A percentile compares a stretch with the other conserved stretches of the same genome.
These are phyloP conservation scores for Tenodera sinensis DNA, from an alignment of 2,888 invertebrate genomes.

Conservation along the genomic window DNA sequence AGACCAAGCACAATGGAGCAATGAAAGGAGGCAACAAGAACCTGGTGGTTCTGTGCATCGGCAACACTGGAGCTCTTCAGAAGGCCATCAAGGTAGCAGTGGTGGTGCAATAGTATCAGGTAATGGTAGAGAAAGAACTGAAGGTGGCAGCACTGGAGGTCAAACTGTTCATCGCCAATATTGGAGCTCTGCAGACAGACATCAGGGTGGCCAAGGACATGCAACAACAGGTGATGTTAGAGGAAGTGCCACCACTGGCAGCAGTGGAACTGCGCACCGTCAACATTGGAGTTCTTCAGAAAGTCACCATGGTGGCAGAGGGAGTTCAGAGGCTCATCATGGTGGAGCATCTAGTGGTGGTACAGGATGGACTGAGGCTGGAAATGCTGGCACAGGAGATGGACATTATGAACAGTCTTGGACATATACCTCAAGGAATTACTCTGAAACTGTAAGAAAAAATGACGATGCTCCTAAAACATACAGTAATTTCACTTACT, in stretches of 20 bases:
- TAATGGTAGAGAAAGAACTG: not conserved
- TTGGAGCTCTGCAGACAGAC: not conserved
- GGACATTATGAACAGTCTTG: not conserved
- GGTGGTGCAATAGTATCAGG: not conserved
- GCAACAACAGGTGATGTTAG: not conserved
- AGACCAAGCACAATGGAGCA: not conserved
- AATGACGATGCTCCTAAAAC: not conserved
- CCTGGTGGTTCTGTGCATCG: not conserved
- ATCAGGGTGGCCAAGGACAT: not conserved
- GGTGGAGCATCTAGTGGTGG: not conserved
- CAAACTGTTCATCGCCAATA: not conserved
- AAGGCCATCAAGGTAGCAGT: not conserved
- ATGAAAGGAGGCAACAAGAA: not conserved
- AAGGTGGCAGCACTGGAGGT: not conserved
- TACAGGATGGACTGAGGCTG: not conserved
- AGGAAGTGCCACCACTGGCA: not conserved
- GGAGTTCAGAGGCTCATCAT: not conserved
- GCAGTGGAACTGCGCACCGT: not conserved
- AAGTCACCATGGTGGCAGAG: not conserved
- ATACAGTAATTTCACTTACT: not conserved
- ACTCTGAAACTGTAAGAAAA: not conserved
- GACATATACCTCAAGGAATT: not conserved
- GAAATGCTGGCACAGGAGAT: not conserved
- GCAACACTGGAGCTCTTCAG: not conserved
- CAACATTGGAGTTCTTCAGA: not conserved